Base-by-base conservation (phyloP, 2,888 invertebrate species). In the Cataglyphis cursor region DNA sequence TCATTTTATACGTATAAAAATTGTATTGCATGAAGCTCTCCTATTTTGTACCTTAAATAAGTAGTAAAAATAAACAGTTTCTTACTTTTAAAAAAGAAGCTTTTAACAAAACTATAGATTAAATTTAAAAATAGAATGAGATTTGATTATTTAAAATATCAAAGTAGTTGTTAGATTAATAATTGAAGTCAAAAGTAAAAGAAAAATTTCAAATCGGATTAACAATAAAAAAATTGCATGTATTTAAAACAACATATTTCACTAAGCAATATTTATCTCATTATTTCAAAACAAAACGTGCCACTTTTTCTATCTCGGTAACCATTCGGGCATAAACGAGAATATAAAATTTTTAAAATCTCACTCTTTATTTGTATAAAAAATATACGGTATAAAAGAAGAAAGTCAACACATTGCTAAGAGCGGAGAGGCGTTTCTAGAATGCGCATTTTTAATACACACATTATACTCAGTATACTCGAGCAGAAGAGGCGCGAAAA, bases 381-480 rank as follows among this genome's bases (percentile, higher is more conserved):
- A 3, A 74, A 48, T 35, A 44, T n/a, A 35, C 15, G 21, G 64
- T 24, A n/a, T 3, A 35, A 54, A 12, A 38, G 18, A 65, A 35
- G 8, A 44, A 6, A 12, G 31, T 57, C 28, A 31, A 35, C 18
- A 24, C 10, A 35, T 41, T 21, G 44, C 24, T 28, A 54, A 2
- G 15, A 0, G 10, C n/a, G 1, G n/a, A 64, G 62, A 6, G 12
- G 65, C 5, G 51, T 12, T 65, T 65, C 54, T 10, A 21, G 12
- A n/a, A 51, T 70, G 41, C 12, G 21, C 48, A n/a, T 51, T 51
- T 51, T 51, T 65, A 38, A 65, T 57, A 41, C n/a, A 21, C 8
- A 8, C n/a, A 4, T 28, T 21, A 12, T 72, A 24, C 18, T 28
- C 28, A 28, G n/a, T 44, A 12, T 35, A 9, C 0, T 57, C 15